Conservation (phyloP, 1,140 invertebrate genomes). For the Euglossa dilemma region DNA sequence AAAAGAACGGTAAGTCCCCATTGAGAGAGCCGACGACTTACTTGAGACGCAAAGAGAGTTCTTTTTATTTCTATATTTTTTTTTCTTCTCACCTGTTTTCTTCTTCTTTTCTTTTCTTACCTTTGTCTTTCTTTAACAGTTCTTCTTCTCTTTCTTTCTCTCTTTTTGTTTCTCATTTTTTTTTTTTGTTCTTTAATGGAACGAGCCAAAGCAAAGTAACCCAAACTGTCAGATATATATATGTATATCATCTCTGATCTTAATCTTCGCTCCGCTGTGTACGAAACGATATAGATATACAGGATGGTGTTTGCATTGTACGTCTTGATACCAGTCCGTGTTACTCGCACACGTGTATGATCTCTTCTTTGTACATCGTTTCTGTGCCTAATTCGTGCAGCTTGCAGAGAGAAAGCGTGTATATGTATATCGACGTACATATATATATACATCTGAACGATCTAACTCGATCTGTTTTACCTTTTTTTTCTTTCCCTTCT, state of each 20-base stretch:
- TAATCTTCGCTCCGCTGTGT: background rate
- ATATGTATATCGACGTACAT: constrained; percentile 19
- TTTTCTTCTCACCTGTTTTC: background rate
- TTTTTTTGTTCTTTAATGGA: constrained; percentile 27
- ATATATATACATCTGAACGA: constrained; percentile 29
- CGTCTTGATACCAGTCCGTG: too few species aligned
- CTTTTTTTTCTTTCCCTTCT: background rate
- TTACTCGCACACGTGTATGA: too few species aligned
- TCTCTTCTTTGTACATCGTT: background rate
- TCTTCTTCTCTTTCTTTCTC: constrained; percentile 17
- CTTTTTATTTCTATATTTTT: constrained; percentile 9
- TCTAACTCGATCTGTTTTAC: constrained; percentile 32
- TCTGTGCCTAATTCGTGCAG: background rate
- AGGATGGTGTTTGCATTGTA: background rate
- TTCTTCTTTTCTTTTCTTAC: constrained; percentile 12
- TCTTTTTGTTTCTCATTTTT: background rate
- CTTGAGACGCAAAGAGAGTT: constrained; percentile 73
- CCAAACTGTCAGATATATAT: background rate
- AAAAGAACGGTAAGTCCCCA: constrained; percentile 84
- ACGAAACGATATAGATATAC: constrained; percentile 12
- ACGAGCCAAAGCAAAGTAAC: background rate
- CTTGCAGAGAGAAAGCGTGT: background rate
- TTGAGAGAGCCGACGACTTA: constrained; percentile 79
- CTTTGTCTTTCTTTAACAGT: constrained; percentile 5
- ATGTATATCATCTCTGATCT: background rate